These are phyloP conservation scores for Bradypus variegatus DNA, from an alignment of 2,797 vertebrate genomes.

Conservation along the genomic window DNA sequence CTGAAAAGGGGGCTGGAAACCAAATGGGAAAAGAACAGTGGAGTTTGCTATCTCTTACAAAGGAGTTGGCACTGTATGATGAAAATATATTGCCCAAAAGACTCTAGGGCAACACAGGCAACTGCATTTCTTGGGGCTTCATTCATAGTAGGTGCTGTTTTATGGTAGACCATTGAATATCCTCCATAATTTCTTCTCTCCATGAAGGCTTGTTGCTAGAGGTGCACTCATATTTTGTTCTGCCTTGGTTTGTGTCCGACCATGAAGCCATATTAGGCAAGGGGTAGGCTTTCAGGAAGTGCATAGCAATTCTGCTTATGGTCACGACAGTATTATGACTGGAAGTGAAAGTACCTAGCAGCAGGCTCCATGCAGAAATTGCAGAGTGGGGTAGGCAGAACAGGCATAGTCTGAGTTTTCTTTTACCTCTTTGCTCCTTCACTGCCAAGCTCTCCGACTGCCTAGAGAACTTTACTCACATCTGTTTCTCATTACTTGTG, in stretches of 20 bases:
- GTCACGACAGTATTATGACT: not conserved
- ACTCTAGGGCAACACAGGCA: not conserved
- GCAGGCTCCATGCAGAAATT: not conserved
- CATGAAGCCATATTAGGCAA: not conserved
- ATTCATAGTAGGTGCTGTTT: not conserved
- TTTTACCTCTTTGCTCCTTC: not conserved
- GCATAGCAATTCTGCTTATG: not conserved
- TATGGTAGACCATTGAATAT: not conserved
- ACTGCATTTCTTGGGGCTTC: not conserved
- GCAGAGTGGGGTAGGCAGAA: not conserved
- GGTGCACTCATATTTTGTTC: not conserved
- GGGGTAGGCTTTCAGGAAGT: not conserved
- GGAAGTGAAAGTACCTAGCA: not conserved
- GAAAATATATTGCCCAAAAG: not conserved
- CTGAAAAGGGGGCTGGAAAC: not conserved
- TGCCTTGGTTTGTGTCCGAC: not conserved
- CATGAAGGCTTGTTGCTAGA: not conserved
- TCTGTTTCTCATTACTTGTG: not conserved
- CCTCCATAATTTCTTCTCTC: not conserved
- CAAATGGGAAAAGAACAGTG: not conserved
- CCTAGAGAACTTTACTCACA: not conserved
- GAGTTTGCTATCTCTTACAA: not conserved
- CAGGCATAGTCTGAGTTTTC: not conserved
- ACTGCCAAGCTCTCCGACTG: not conserved
- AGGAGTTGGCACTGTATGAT: not conserved